phyloP scores from a whole-genome alignment of 2,797 vertebrate genomes.

The Heliangelus exortis region DNA sequence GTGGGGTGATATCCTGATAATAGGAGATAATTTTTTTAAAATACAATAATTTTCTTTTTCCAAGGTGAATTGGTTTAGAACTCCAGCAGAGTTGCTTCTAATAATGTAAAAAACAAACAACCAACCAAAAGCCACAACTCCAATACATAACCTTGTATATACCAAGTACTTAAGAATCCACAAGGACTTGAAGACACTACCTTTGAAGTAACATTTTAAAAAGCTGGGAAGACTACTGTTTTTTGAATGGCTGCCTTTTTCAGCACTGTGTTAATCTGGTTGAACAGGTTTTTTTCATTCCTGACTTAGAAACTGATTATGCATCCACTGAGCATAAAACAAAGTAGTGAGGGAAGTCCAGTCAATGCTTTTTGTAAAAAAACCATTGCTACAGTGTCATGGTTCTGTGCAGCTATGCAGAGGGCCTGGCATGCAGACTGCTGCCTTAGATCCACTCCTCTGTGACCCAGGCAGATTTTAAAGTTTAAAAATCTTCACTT shows the following conservation, averaged over 20 bases:
- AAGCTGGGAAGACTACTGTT: neutral
- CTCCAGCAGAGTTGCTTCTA: neutral
- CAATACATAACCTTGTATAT: no score
- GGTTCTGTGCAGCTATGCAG: neutral
- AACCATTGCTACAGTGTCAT: neutral
- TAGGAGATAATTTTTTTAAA: neutral
- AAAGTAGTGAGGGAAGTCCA: neutral
- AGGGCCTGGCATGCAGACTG: neutral
- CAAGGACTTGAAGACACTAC: neutral
- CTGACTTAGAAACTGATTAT: neutral
- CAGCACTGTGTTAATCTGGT: neutral
- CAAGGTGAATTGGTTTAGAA: neutral
- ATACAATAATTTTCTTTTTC: neutral
- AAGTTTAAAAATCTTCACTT: conserved; percentile 61
- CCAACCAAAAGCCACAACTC: neutral
- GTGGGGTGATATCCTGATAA: neutral
- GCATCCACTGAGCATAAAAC: neutral
- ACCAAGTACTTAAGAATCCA: neutral
- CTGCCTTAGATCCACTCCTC: neutral
- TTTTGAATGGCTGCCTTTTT: neutral
- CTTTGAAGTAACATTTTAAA: neutral
- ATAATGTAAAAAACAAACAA: neutral
- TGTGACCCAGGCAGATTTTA: conserved; percentile 31
- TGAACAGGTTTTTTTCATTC: neutral
- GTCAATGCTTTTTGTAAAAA: neutral